These are phyloP conservation scores for Oceanodroma tethys DNA, from an alignment of 2,113 vertebrate species.

Conservation along the genomic window DNA sequence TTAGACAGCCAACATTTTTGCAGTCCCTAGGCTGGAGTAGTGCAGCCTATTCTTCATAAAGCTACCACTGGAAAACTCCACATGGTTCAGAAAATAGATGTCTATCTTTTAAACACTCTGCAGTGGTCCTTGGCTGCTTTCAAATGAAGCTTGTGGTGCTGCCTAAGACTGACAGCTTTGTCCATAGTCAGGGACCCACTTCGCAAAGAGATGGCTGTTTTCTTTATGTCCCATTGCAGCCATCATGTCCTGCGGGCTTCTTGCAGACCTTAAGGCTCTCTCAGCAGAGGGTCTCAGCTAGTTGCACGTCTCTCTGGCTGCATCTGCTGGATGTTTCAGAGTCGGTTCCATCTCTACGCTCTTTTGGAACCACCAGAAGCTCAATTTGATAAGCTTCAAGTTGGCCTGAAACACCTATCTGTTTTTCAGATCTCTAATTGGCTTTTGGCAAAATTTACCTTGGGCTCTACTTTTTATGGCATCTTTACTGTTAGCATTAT, in stretches of 20 bases:
- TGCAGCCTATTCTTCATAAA: not conserved
- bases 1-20: not conserved
- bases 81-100: not conserved
- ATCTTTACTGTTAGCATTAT: not conserved
- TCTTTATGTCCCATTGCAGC: not conserved
- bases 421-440: conserved; percentile 2
- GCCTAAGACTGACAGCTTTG: not conserved
- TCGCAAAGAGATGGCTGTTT: not conserved
- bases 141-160: not conserved
- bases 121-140: not conserved
- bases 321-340: not conserved
- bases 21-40: not conserved
- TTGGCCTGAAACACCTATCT: not conserved
- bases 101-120: not conserved
- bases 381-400: not conserved
- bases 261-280: not conserved
- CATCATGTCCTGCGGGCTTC: fast-evolving
- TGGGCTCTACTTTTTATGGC: not conserved
- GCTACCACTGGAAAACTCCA: not conserved
- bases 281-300: not conserved
- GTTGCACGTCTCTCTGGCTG: not conserved
- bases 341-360: fast-evolving
- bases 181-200: fast-evolving
- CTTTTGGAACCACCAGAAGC: not conserved
- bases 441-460: conserved; percentile 20